Conservation (phyloP, 2,888 invertebrate species). For the Pycnomerus fuliginosus region DNA sequence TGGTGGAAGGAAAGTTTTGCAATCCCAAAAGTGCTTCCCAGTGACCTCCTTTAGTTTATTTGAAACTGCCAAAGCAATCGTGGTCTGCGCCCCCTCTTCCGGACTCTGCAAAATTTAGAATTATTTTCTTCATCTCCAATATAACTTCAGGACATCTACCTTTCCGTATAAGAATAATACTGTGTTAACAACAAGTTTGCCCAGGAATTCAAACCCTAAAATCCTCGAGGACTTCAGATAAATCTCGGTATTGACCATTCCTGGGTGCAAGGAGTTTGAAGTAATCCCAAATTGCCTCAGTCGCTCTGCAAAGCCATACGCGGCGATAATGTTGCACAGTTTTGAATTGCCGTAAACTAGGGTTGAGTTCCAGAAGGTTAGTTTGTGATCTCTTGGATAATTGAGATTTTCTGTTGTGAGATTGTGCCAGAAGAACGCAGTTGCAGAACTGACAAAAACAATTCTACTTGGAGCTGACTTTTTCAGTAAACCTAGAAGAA, state of each 20-base stretch:
- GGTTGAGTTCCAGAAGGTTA: constrained; percentile 13
- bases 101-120: constrained; percentile 63
- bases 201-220: constrained; percentile 30
- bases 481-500: constrained; percentile 45
- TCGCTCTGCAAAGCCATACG: constrained; percentile 45
- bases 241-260: constrained; percentile 43
- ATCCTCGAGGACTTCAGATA: constrained; percentile 31
- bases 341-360: constrained; percentile 47
- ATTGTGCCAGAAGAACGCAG: constrained; percentile 37
- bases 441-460: constrained; percentile 45
- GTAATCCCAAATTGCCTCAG: constrained; percentile 43
- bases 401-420: constrained; percentile 39
- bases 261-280: constrained; percentile 49
- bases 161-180: constrained; percentile 40
- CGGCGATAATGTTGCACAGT: constrained; percentile 45
- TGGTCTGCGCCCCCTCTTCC: constrained; percentile 78
- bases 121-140: too few relatives aligned
- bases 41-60: constrained; percentile 68
- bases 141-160: constrained; percentile 26
- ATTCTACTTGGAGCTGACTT: constrained; percentile 47
- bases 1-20: constrained; percentile 52
- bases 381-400: constrained; percentile 32
- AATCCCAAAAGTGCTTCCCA: constrained; percentile 82
- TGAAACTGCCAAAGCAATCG: constrained; percentile 67
- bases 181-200: constrained; percentile 28